Evolutionary conservation across 2,888 invertebrate species (phyloP), one percentile per base, ranked within the genome.

Genomic region (Tipula unca): DNA sequence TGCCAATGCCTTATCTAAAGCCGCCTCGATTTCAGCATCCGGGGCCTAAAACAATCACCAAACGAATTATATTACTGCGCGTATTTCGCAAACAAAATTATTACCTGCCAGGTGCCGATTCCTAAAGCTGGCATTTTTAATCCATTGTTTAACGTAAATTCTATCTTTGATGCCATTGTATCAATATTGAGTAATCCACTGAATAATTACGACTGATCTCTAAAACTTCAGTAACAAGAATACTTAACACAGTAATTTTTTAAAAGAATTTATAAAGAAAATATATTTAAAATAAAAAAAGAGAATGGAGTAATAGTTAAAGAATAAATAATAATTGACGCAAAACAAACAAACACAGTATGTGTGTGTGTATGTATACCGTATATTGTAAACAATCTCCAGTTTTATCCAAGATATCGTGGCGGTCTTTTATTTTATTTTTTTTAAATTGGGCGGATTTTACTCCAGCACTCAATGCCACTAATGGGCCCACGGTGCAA

Each of bases 81-180:
- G 10, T 10, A 36, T 85, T 25, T 69, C 20, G 32, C 2, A 35
- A 83, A 29, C 8, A 82, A n/a, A 17, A 25, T 87, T 91, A 92
- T 91, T 91, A 95, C 96, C 92, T 95, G 94, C 96, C 96, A 96
- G 86, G 96, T 96, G 86, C 96, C 96, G 88, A 95, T 94, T 85
- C 96, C 96, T 85, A 96, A 90, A 85, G 93, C 91, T 5, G 96
- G 95, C 93, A 96, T 94, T 86, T 91, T 92, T 85, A 93, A 91
- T 2, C 95, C 95, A 87, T 91, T 92, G 35, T 91, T 90, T 1
- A 93, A 89, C 8, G 89, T 89, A 85, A 91, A 87, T 86, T 89
- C 89, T 39, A 90, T 88, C 86, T 88, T 88, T 35, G 88, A 88
- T 84, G 88, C 88, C 90, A 89, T 89, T 87, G 86, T 42, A 20